phyloP scores from a whole-genome alignment of 64 coral and sea anemone genomes.

The Stylophora pistillata region DNA sequence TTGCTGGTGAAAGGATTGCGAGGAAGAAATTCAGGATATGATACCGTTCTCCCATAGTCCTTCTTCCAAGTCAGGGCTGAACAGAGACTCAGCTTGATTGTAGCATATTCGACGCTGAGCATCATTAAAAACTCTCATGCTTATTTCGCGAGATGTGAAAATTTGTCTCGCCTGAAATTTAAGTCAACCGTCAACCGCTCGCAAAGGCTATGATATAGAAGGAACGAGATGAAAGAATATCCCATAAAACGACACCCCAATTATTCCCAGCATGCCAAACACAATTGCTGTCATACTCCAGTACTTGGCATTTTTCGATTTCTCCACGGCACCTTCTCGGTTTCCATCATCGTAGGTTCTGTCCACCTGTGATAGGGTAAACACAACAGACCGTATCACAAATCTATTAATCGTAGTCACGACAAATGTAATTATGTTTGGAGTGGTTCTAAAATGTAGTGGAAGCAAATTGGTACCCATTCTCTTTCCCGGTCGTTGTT shows the following conservation, averaged over 20 bases:
- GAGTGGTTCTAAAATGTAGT: background rate
- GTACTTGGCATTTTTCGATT: constrained; percentile 44
- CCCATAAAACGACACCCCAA: constrained; percentile 34
- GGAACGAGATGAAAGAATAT: constrained; percentile 41
- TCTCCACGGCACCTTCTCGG: constrained; percentile 40
- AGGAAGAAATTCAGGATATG: no score
- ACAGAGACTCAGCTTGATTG: background rate
- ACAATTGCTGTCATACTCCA: constrained; percentile 43
- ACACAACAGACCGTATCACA: background rate
- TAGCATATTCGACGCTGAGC: background rate
- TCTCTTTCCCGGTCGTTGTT: no score
- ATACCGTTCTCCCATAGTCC: no score
- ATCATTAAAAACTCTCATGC: background rate
- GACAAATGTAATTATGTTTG: background rate
- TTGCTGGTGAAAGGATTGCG: no score
- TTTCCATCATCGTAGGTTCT: constrained; percentile 50
- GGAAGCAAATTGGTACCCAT: no score
- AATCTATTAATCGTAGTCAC: background rate
- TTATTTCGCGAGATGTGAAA: background rate
- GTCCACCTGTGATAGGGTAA: constrained; percentile 35
- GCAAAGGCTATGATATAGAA: background rate
- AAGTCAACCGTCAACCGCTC: background rate
- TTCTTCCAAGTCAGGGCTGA: no score
- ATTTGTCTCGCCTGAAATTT: background rate
- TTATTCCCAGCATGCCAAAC: constrained; percentile 50